These are phyloP conservation scores for Drosophila anomelani DNA, from an alignment of 2,888 invertebrate genomes.

Conservation along the genomic window DNA sequence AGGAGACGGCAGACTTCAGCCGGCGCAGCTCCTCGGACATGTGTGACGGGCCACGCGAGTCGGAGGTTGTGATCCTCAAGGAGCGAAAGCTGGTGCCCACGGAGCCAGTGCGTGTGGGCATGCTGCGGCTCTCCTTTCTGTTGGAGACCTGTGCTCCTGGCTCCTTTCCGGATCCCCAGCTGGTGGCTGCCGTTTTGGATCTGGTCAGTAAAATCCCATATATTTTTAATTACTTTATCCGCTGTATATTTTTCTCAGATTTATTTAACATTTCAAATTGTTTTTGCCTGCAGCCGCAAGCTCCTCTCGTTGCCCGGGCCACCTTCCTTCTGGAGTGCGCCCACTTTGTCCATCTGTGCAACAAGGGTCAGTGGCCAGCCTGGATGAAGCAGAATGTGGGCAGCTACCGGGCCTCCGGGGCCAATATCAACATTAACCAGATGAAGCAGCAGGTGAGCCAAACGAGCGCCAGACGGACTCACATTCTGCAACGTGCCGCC, in stretches of 20 bases:
- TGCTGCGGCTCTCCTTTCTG: slow-evolving; percentile 95
- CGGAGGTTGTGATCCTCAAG: slow-evolving; percentile 94
- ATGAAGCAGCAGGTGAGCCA: slow-evolving; percentile 85
- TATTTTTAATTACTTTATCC: not conserved
- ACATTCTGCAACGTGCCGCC: slow-evolving; percentile 93
- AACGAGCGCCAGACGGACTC: slow-evolving; percentile 87
- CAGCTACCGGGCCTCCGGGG: slow-evolving; percentile 89
- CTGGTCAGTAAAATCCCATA: slow-evolving; percentile 87
- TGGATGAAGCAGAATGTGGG: slow-evolving; percentile 96
- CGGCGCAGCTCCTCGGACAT: slow-evolving; percentile 93
- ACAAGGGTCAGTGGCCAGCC: slow-evolving; percentile 98
- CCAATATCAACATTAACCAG: slow-evolving; percentile 85
- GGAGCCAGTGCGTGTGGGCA: slow-evolving; percentile 92
- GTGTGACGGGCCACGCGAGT: slow-evolving; percentile 91
- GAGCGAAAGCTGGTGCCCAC: slow-evolving; percentile 94
- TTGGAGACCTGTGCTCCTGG: slow-evolving; percentile 98
- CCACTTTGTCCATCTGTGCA: slow-evolving; percentile 98
- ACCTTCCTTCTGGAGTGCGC: slow-evolving; percentile 97
- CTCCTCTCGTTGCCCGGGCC: slow-evolving; percentile 96
- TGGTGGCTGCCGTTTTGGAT: slow-evolving; percentile 97
- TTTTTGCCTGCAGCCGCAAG: slow-evolving; percentile 89
- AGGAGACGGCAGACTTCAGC: slow-evolving; percentile 93
- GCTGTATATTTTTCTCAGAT: not conserved
- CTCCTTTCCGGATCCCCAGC: slow-evolving; percentile 97
- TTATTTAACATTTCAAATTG: not conserved